Evolutionary conservation across 2,888 invertebrate genomes (phyloP).

Genomic region (Melieria omissa): DNA sequence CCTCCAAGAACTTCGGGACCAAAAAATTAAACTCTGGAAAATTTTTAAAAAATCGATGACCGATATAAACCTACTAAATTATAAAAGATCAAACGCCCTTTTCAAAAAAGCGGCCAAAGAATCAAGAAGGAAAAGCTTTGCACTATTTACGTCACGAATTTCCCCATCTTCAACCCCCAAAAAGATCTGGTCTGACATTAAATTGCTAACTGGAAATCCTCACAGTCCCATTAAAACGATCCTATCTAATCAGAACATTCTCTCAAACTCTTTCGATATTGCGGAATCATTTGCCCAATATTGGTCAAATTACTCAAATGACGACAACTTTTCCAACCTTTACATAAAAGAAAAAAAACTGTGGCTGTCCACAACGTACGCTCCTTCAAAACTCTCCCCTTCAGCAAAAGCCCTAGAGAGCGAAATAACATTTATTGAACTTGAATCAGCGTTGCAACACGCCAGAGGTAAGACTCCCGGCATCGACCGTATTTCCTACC

Average conservation of each 20-base stretch:
- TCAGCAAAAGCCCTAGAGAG: not conserved
- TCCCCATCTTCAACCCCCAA: not conserved
- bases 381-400: not conserved
- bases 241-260: not conserved
- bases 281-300: not conserved
- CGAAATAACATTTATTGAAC: not conserved
- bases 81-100: not conserved
- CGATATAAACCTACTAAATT: not conserved
- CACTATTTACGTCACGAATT: not conserved
- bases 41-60: not conserved
- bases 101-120: not conserved
- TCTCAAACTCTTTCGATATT: not conserved
- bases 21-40: conserved; percentile 3
- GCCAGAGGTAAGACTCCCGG: not conserved
- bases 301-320: not conserved
- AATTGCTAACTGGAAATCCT: not conserved
- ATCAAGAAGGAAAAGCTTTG: conserved; percentile 2
- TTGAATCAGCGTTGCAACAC: not conserved
- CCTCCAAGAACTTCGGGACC: not conserved
- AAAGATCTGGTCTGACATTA: conserved; percentile 1
- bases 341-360: not conserved
- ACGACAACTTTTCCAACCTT: not conserved
- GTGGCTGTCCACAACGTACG: conserved; percentile 1
- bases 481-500: not conserved
- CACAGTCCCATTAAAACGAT: not conserved